Evolutionary conservation across 1,140 invertebrate species (phyloP).

Genomic region (Drosophila eugracilis): DNA sequence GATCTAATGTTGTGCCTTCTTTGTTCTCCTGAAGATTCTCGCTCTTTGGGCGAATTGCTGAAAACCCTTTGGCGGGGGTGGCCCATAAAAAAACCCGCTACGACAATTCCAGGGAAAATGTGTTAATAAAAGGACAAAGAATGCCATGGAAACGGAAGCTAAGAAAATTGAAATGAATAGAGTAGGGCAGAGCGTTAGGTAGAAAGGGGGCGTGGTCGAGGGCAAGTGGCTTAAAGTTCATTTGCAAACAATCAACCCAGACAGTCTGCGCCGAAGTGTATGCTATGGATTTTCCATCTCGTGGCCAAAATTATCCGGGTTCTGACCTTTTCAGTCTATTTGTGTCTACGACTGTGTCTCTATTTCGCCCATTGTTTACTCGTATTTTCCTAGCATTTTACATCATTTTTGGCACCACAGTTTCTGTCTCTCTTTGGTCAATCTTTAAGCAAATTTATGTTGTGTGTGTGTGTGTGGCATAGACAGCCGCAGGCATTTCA

Average conservation of each 20-base stretch:
- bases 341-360: slow-evolving; percentile 33
- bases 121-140: slow-evolving; percentile 68
- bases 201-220: neutral
- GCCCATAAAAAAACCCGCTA: slow-evolving; percentile 25
- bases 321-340: slow-evolving; percentile 42
- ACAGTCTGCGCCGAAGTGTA: slow-evolving; percentile 40
- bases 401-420: slow-evolving; percentile 3
- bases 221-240: slow-evolving; percentile 43
- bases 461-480: slow-evolving; percentile 15
- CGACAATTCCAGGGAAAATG: slow-evolving; percentile 46
- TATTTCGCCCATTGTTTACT: slow-evolving; percentile 10
- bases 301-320: slow-evolving; percentile 21
- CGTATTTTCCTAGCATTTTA: slow-evolving; percentile 15
- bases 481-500: slow-evolving; percentile 39
- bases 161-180: slow-evolving; percentile 62
- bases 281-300: slow-evolving; percentile 36
- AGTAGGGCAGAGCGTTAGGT: neutral
- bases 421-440: slow-evolving; percentile 21
- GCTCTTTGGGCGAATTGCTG: too few species aligned
- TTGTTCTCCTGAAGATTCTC: slow-evolving; percentile 8
- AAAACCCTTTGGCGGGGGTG: slow-evolving; percentile 37
- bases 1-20: slow-evolving; percentile 37
- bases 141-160: slow-evolving; percentile 22
- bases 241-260: slow-evolving; percentile 50
- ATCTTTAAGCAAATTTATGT: slow-evolving; percentile 52